Conservation (phyloP, 2,113 vertebrate genomes). For the Colinus virginianus region DNA sequence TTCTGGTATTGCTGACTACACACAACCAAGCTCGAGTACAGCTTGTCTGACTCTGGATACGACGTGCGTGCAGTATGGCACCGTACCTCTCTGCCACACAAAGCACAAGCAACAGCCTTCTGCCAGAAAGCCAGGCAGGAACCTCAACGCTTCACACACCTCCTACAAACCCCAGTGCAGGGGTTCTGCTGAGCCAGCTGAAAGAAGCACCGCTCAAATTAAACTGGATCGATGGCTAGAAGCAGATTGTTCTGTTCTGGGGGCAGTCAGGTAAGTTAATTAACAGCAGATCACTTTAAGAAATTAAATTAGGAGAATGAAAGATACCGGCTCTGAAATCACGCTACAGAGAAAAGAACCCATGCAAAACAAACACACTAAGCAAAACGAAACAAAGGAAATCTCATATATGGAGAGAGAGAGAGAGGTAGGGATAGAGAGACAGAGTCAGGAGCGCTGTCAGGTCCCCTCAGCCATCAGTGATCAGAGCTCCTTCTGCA, state of each 20-base stretch:
- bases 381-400: not conserved
- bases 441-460: not conserved
- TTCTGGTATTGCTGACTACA: not conserved
- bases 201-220: not conserved
- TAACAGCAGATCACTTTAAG: not conserved
- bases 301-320: not conserved
- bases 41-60: accelerated
- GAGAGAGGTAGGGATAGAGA: not conserved
- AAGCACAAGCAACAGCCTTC: not conserved
- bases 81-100: not conserved
- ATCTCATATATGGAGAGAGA: not conserved
- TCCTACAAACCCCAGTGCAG: not conserved
- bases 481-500: not conserved
- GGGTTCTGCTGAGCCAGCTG: not conserved
- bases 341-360: not conserved
- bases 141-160: accelerated
- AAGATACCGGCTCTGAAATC: not conserved
- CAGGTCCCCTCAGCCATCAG: not conserved
- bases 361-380: not conserved
- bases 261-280: not conserved
- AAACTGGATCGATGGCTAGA: not conserved
- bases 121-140: not conserved
- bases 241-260: not conserved
- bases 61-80: accelerated
- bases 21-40: not conserved